Conservation (phyloP, 2,113 vertebrate genomes). For the Stictonetta naevosa region DNA sequence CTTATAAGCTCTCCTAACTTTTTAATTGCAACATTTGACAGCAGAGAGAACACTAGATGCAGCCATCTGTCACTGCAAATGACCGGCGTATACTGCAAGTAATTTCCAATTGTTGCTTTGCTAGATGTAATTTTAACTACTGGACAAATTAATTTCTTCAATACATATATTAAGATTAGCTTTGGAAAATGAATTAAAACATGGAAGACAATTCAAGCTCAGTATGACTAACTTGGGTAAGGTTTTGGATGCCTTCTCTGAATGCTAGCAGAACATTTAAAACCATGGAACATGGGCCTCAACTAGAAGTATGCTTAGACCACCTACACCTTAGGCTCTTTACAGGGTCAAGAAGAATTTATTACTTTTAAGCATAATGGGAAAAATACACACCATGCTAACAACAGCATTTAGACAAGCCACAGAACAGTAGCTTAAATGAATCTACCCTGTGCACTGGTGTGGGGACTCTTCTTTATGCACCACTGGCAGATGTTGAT, state of each 20-base stretch:
- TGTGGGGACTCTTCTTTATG: not conserved
- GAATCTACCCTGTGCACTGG: rapidly evolving
- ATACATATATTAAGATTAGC: not conserved
- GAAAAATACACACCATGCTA: not conserved
- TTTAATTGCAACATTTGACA: not conserved
- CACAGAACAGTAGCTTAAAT: not conserved
- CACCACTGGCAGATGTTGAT: rapidly evolving
- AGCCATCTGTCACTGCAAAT: not conserved
- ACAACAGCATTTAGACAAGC: not conserved
- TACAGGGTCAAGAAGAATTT: rapidly evolving
- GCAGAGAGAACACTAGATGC: not conserved
- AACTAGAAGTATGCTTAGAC: not conserved
- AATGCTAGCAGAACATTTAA: not conserved
- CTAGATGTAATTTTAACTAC: not conserved
- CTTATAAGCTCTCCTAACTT: not conserved
- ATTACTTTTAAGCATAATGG: not conserved
- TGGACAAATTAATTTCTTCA: not conserved
- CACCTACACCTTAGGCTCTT: not conserved
- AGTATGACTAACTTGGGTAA: not conserved
- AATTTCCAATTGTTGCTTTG: not conserved
- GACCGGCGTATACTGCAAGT: not conserved
- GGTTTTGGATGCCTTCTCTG: not conserved
- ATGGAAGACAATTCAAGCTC: constrained; percentile 15
- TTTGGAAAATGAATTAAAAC: not conserved
- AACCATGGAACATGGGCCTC: not conserved